Evolutionary conservation across 2,113 vertebrate genomes (phyloP).

Genomic region (Oreochromis spilurus): DNA sequence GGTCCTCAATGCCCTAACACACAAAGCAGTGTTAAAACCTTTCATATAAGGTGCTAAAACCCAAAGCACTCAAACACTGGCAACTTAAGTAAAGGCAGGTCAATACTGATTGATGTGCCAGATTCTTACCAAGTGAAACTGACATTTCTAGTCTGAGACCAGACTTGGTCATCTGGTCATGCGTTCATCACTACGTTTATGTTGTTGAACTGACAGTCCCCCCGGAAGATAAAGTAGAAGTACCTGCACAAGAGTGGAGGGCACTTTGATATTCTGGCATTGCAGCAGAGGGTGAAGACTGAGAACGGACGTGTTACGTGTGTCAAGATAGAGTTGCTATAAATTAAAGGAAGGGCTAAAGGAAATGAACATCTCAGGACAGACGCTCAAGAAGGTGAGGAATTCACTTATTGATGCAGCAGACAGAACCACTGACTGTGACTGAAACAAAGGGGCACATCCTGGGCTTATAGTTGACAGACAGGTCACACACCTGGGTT

Average conservation of each 20-base stretch:
- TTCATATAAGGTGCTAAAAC: background rate
- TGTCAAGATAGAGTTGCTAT: background rate
- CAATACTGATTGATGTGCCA: background rate
- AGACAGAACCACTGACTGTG: background rate
- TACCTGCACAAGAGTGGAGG: background rate
- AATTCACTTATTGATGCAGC: background rate
- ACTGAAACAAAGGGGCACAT: background rate
- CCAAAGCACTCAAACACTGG: background rate
- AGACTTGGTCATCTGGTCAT: background rate
- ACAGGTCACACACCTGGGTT: background rate
- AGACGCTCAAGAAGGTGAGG: background rate
- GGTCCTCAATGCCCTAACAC: background rate
- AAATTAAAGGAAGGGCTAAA: background rate
- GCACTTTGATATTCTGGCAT: background rate
- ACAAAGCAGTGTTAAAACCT: background rate
- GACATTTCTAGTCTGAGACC: background rate
- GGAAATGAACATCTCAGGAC: background rate
- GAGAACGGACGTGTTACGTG: background rate
- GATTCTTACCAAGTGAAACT: background rate
- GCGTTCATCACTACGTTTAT: background rate
- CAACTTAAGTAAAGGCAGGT: background rate
- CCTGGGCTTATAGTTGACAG: background rate
- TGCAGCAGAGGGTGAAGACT: background rate
- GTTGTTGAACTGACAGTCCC: background rate
- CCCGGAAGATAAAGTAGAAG: background rate